Conservation (phyloP, 2,888 invertebrate species). For the Metallyticus violacea region DNA sequence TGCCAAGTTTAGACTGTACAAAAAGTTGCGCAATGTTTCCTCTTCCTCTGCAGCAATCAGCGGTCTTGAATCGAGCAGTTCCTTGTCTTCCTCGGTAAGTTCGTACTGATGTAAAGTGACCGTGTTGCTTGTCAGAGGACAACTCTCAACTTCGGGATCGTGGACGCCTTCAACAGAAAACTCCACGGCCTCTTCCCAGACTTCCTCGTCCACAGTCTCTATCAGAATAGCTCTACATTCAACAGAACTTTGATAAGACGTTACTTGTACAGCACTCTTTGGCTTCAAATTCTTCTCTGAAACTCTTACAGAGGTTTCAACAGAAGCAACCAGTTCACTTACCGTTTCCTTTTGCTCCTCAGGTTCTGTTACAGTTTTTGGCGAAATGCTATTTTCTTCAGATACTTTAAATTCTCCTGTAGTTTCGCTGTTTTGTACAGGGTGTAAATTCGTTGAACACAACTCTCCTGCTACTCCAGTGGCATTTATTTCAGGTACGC, state of each 20-base stretch:
- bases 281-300: not conserved
- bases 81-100: slow-evolving; percentile 27
- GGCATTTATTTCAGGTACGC: too few species aligned
- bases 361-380: too few species aligned
- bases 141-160: not conserved
- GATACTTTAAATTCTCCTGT: too few species aligned
- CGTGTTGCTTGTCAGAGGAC: slow-evolving; percentile 29
- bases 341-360: too few species aligned
- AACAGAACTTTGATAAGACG: not conserved
- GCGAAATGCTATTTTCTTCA: too few species aligned
- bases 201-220: slow-evolving; percentile 62
- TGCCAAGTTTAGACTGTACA: slow-evolving; percentile 42
- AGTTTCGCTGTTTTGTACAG: too few species aligned
- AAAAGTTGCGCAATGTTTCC: slow-evolving; percentile 42
- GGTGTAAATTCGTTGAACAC: too few species aligned
- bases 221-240: slow-evolving; percentile 52
- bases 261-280: not conserved
- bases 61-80: slow-evolving; percentile 29
- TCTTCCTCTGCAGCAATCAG: slow-evolving; percentile 42
- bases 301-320: not conserved
- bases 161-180: slow-evolving; percentile 39
- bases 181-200: slow-evolving; percentile 56
- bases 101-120: not conserved
- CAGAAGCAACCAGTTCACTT: too few species aligned
- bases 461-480: too few species aligned